These are phyloP conservation scores for Rhimphoctona megacephalus DNA, from an alignment of 2,888 invertebrate genomes.

Conservation along the genomic window DNA sequence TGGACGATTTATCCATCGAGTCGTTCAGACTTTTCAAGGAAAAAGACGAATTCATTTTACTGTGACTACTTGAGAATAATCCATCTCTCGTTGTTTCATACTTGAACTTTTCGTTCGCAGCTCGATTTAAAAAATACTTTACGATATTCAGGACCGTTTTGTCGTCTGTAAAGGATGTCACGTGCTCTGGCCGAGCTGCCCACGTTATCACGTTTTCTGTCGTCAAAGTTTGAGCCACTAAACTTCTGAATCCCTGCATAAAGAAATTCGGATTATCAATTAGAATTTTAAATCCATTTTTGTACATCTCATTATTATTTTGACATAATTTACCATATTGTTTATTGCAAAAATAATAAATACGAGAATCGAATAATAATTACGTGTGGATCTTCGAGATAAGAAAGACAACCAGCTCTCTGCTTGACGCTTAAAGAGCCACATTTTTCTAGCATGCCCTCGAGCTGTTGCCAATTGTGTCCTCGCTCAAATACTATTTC, in stretches of 20 bases:
- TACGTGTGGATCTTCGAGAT: conserved; percentile 92
- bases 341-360: neutral
- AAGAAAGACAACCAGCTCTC: conserved; percentile 94
- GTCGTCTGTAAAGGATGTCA: conserved; percentile 92
- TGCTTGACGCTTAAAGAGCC: conserved; percentile 94
- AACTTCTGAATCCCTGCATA: conserved; percentile 89
- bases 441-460: conserved; percentile 89
- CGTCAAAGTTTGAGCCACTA: conserved; percentile 92
- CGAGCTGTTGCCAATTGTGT: conserved; percentile 93
- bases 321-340: neutral
- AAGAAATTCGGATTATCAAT: neutral
- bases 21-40: conserved; percentile 72
- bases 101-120: conserved; percentile 70
- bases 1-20: conserved; percentile 69
- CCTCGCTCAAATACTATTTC: conserved; percentile 93
- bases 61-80: conserved; percentile 67
- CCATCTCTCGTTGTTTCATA: conserved; percentile 67
- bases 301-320: neutral
- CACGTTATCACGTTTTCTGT: conserved; percentile 90
- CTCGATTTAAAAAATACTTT: conserved; percentile 87
- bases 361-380: conserved; percentile 8
- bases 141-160: conserved; percentile 90
- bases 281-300: neutral
- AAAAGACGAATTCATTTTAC: conserved; percentile 71
- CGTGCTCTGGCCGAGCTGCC: conserved; percentile 88